Evolutionary conservation across 2,113 vertebrate species (phyloP), one percentile per base, ranked within the genome.

Genomic region (Paraplagusia blochii): DNA sequence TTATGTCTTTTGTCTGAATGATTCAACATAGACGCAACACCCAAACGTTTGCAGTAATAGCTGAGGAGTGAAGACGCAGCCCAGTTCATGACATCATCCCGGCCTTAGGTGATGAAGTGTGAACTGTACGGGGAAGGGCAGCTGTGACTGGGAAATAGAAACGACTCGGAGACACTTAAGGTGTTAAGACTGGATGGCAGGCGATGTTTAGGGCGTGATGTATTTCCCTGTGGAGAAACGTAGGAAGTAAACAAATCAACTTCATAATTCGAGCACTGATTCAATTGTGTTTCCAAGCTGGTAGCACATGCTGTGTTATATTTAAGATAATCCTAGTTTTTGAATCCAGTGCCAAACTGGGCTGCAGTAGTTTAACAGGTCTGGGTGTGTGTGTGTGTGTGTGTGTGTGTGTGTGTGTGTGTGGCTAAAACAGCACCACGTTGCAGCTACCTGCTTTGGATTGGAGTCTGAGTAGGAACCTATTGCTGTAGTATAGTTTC

Each of bases 21-120:
- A 63, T 53, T 36, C 54, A 51, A 47, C 51, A n/a, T 8, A 63
- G 61, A 63, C 18, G 16, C 22, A 61, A 58, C 52, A 53, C 50
- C 58, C 33, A 54, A 58, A 17, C 0, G 53, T 67, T 14, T 35
- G 47, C 56, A 34, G 12, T 66, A 60, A 57, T 17, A 49, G 43
- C 44, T 19, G 29, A 35, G 48, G 11, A 11, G 50, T 51, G 3
- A 34, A n/a, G 51, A 72, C 44, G 64, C 66, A 51, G 70, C 44
- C 63, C 45, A 15, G 45, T 42, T 1, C 40, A 55, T 82, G 78
- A 82, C 69, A 72, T 83, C 84, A 84, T 53, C 19, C 34, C 2
- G 59, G 60, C 59, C 53, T 62, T 42, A 68, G 78, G 76, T 81
- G 80, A 79, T 85, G 82, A 80, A 57, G 66, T 81, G 82, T 81